phyloP scores from a whole-genome alignment of 2,113 vertebrate species.

The Cyrtonyx montezumae region DNA sequence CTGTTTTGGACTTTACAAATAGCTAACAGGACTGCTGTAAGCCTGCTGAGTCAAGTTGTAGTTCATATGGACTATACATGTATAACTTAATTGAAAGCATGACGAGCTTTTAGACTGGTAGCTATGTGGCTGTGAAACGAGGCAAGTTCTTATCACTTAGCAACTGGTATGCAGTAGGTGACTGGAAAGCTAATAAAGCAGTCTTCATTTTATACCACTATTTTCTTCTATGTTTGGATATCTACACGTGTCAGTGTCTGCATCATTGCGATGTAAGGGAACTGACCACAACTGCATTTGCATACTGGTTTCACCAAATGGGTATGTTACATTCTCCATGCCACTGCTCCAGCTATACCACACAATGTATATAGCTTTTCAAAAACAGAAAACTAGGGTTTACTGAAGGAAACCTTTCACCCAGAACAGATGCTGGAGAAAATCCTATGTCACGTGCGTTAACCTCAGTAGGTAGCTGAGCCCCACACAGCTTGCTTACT shows the following conservation, averaged over 20 bases:
- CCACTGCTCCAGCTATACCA: not conserved
- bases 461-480: not conserved
- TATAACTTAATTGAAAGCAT: not conserved
- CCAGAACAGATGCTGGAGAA: not conserved
- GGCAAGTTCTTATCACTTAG: not conserved
- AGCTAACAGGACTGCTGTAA: not conserved
- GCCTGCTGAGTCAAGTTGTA: not conserved
- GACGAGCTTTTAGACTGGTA: not conserved
- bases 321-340: not conserved
- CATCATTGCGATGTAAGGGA: not conserved
- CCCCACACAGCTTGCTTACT: not conserved
- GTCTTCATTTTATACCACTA: not conserved
- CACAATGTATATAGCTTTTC: not conserved
- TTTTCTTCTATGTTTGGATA: not conserved
- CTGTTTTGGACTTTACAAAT: not conserved
- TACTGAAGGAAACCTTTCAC: not conserved
- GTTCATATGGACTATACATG: not conserved
- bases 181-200: not conserved
- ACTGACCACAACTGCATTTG: not conserved
- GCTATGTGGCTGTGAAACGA: not conserved
- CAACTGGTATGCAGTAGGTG: not conserved
- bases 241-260: not conserved
- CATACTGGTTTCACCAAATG: not conserved
- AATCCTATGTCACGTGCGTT: not conserved
- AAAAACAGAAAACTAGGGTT: not conserved